phyloP scores from a whole-genome alignment of 1,140 invertebrate genomes.

The Hestina assimilis region DNA sequence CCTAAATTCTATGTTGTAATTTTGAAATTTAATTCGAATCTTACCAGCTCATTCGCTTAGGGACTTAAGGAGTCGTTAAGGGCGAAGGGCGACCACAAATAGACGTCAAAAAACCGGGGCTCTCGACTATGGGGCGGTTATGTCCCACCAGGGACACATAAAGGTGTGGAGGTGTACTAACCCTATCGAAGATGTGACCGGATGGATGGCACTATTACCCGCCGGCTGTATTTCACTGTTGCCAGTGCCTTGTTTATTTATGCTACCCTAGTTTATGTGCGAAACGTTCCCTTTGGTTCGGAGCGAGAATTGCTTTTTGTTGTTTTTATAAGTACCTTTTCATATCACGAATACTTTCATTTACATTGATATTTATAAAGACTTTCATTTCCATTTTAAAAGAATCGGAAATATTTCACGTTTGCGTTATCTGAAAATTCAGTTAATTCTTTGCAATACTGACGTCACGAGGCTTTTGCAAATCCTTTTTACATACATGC shows the following conservation, averaged over 20 bases:
- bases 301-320: conserved; percentile 24
- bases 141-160: conserved; percentile 70
- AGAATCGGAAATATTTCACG: no score
- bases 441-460: neutral
- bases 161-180: conserved; percentile 73
- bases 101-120: conserved; percentile 74
- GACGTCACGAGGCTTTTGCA: neutral
- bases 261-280: conserved; percentile 66
- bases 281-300: conserved; percentile 31
- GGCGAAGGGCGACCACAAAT: conserved; percentile 70
- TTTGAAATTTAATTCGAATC: conserved; percentile 48
- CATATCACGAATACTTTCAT: conserved; percentile 2
- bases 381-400: no score
- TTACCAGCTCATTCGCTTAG: conserved; percentile 30
- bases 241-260: conserved; percentile 68
- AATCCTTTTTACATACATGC: neutral
- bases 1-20: conserved; percentile 25
- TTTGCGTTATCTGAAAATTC: no score
- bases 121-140: conserved; percentile 60
- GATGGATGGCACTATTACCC: conserved; percentile 73
- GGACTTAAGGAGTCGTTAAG: conserved; percentile 56
- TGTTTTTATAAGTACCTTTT: conserved; percentile 18
- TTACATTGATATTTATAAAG: conserved; percentile 12
- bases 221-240: conserved; percentile 53
- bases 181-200: conserved; percentile 74